Percentiles rank a stretch among this genome's conserved stretches.
These are phyloP conservation scores for Felis chaus DNA, from an alignment of 2,113 vertebrate species.

Conservation along the genomic window DNA sequence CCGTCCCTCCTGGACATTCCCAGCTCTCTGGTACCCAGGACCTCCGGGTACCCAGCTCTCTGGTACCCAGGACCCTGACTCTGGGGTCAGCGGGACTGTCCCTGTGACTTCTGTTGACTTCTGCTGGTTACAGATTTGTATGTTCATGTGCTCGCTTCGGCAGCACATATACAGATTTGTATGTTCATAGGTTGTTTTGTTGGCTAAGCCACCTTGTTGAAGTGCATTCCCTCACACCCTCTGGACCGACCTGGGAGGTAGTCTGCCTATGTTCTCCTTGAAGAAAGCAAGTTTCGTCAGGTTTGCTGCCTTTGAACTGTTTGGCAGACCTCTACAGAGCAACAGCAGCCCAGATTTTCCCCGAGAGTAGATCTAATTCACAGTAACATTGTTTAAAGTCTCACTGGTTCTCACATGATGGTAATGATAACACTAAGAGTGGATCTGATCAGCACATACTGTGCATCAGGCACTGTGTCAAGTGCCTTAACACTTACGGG, in stretches of 20 bases:
- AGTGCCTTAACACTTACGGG: neutral
- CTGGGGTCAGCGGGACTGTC: neutral
- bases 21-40: neutral
- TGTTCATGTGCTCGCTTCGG: no score
- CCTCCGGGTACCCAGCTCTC: neutral
- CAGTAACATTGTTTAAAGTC: neutral
- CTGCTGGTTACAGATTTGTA: neutral
- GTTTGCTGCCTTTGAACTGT: conserved; percentile 4
- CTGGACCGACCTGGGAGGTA: neutral
- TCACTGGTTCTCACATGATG: neutral
- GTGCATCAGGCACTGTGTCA: neutral
- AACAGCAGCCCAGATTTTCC: neutral
- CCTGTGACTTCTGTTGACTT: conserved; percentile 40
- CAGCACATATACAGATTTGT: neutral
- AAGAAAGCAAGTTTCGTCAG: neutral
- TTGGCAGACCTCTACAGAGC: neutral
- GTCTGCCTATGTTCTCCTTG: neutral
- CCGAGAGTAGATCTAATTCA: neutral
- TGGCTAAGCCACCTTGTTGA: neutral
- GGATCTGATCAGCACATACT: neutral
- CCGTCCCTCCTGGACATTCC: neutral
- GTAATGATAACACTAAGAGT: neutral
- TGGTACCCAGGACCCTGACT: neutral
- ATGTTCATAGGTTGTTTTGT: neutral
- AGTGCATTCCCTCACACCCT: conserved; percentile 1